Conservation (phyloP, 2,888 invertebrate species). For the Meandrusa payeni region DNA sequence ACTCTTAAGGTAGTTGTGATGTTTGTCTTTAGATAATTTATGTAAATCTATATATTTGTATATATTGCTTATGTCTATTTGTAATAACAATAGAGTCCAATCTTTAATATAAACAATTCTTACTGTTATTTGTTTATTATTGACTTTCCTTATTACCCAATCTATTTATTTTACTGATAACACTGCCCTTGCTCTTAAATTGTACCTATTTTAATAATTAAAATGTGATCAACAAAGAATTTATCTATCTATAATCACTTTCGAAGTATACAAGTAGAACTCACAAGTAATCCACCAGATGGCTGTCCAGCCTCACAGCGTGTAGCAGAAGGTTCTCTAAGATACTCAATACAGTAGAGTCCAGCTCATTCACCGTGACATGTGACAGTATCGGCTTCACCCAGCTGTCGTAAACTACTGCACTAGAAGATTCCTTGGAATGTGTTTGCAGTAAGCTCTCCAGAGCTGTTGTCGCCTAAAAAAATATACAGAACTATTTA, state of each 20-base stretch:
- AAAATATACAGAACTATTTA: too few species aligned
- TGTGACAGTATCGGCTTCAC: slow-evolving; percentile 37
- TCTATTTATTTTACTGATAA: too few species aligned
- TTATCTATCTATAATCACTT: too few species aligned
- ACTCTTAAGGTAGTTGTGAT: too few species aligned
- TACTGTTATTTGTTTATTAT: too few species aligned
- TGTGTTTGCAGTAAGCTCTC: slow-evolving; percentile 45
- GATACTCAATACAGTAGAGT: slow-evolving; percentile 39
- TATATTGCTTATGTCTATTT: too few species aligned
- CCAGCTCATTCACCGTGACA: slow-evolving; percentile 28
- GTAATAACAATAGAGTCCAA: not conserved
- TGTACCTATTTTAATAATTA: too few species aligned
- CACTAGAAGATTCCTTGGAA: slow-evolving; percentile 29
- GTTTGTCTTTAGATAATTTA: slow-evolving; percentile 1
- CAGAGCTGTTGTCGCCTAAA: slow-evolving; percentile 49
- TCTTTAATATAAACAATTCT: too few species aligned
- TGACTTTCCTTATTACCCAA: too few species aligned
- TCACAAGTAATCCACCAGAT: slow-evolving; percentile 48
- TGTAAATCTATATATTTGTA: too few species aligned
- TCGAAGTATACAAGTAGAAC: slow-evolving; percentile 29
- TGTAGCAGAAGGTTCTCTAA: slow-evolving; percentile 47
- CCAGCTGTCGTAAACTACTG: slow-evolving; percentile 36
- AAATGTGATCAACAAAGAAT: too few species aligned
- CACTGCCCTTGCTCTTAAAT: too few species aligned
- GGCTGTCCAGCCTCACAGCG: slow-evolving; percentile 40